A percentile compares a stretch with the other conserved stretches of the same genome.
Conservation (phyloP, 2,113 vertebrate genomes). For the Zosterops japonicus region DNA sequence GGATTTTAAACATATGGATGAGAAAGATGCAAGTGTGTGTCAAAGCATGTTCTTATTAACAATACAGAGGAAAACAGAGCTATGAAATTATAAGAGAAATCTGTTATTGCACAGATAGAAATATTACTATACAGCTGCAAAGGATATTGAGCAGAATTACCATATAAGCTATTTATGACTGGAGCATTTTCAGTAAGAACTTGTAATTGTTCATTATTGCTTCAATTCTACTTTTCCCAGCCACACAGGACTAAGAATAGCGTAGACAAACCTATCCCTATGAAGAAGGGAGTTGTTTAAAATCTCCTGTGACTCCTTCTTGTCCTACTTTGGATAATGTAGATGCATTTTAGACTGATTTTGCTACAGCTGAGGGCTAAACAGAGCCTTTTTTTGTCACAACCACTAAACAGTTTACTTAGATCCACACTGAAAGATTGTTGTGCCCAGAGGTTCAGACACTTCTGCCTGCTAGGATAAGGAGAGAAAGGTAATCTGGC, state of each 20-base stretch:
- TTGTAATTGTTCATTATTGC: background rate
- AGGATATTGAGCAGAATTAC: background rate
- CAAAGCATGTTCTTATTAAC: background rate
- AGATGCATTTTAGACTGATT: background rate
- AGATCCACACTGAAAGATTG: background rate
- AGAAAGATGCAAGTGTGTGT: background rate
- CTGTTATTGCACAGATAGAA: background rate
- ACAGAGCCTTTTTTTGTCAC: background rate
- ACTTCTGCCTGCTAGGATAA: background rate
- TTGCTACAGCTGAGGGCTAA: background rate
- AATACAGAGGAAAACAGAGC: background rate
- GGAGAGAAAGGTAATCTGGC: background rate
- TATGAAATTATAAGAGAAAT: background rate
- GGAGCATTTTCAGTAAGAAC: background rate
- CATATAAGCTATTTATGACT: background rate
- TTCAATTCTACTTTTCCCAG: background rate
- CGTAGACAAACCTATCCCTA: rapidly evolving
- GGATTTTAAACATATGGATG: background rate
- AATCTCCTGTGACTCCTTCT: background rate
- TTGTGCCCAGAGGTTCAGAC: background rate
- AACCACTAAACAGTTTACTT: background rate
- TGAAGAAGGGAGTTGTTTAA: background rate
- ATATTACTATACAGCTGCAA: background rate
- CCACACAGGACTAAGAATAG: background rate
- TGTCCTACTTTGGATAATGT: background rate